Conservation (phyloP, 2,113 vertebrate species). For the Gopherus evgoodei region DNA sequence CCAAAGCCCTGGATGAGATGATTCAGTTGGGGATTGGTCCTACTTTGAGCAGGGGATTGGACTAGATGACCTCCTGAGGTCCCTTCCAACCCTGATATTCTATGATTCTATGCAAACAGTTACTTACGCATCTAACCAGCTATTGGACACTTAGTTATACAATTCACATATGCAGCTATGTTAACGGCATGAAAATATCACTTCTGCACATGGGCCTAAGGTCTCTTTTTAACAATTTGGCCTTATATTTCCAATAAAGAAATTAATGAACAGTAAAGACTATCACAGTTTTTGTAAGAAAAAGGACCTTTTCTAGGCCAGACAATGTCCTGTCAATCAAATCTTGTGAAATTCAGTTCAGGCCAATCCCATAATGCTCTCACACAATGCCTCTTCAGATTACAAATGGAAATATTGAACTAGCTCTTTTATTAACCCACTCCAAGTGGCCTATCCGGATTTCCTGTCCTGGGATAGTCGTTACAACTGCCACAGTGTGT, state of each 20-base stretch:
- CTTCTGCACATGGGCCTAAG: neutral
- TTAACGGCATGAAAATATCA: neutral
- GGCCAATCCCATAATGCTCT: neutral
- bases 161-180: neutral
- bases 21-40: too few relatives aligned
- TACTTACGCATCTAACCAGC: neutral
- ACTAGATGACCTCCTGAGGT: too few relatives aligned
- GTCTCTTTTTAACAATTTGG: neutral
- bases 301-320: neutral
- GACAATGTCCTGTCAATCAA: neutral
- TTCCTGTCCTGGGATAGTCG: neutral
- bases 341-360: neutral
- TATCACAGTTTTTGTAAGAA: accelerated
- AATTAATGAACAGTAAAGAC: accelerated
- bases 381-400: neutral
- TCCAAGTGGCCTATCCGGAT: neutral
- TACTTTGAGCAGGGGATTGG: too few relatives aligned
- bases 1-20: too few relatives aligned
- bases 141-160: neutral
- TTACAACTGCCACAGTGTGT: neutral
- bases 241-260: neutral
- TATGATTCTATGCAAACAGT: neutral
- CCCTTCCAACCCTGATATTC: too few relatives aligned
- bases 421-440: neutral
- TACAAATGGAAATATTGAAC: constrained; percentile 33